Conservation (phyloP, 2,888 invertebrate species). For the Mayetiola destructor region DNA sequence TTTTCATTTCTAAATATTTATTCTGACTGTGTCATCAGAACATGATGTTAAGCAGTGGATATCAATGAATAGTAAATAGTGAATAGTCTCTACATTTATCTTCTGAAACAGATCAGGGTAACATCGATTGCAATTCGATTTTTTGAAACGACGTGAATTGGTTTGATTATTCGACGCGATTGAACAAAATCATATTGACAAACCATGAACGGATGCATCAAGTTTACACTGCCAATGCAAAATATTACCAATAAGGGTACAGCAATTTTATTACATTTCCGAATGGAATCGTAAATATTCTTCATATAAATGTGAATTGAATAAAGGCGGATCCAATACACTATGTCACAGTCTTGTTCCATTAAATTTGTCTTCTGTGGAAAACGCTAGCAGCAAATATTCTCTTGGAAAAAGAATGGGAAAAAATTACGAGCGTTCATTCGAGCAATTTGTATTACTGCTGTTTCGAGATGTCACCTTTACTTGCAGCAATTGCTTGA, state of each 20-base stretch:
- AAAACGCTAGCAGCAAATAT: neutral
- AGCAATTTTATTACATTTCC: neutral
- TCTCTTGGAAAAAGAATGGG: neutral
- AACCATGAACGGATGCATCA: no score
- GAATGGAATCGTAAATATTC: constrained; percentile 5
- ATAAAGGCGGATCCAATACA: constrained; percentile 12
- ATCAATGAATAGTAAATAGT: no score
- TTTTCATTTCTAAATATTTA: no score
- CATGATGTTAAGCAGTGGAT: no score
- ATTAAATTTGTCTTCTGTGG: constrained; percentile 1
- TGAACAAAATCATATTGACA: constrained; percentile 5
- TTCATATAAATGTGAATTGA: constrained; percentile 4
- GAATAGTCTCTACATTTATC: no score
- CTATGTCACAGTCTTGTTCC: neutral
- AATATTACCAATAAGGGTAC: neutral
- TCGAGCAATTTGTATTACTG: constrained; percentile 10
- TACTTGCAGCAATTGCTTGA: no score
- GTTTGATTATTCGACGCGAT: constrained; percentile 10
- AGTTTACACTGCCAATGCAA: neutral
- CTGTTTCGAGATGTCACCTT: constrained; percentile 9
- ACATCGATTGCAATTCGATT: neutral
- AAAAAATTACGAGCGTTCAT: neutral
- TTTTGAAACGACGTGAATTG: constrained; percentile 2
- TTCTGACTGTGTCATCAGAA: no score
- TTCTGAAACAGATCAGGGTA: no score